These are phyloP conservation scores for Cactoblastis cactorum DNA, from an alignment of 2,888 invertebrate species.

Conservation along the genomic window DNA sequence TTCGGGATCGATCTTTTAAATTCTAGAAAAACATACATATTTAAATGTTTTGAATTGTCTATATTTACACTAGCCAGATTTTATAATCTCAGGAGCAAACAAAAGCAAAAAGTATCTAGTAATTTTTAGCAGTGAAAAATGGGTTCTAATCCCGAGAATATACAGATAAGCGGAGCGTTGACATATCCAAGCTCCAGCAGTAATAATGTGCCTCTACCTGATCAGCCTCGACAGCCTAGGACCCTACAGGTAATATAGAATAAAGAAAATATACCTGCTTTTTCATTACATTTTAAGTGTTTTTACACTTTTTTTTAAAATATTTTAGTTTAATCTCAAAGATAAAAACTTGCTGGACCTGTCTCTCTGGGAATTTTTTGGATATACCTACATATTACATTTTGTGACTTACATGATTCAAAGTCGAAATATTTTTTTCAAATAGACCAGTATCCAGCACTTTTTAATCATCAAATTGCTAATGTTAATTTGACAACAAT, in stretches of 20 bases:
- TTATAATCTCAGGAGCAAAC: too few species aligned
- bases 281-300: too few species aligned
- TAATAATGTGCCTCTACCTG: slow-evolving; percentile 28
- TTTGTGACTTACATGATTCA: too few species aligned
- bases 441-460: too few species aligned
- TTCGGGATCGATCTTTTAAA: neutral
- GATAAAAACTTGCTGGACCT: too few species aligned
- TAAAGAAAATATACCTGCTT: too few species aligned
- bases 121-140: slow-evolving; percentile 27
- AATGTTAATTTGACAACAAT: too few species aligned
- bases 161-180: slow-evolving; percentile 41
- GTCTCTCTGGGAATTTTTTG: too few species aligned
- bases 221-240: slow-evolving; percentile 56
- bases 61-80: neutral
- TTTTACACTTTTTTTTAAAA: slow-evolving; percentile 1
- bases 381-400: neutral
- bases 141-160: slow-evolving; percentile 42
- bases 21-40: neutral
- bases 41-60: too few species aligned
- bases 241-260: slow-evolving; percentile 67
- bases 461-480: too few species aligned
- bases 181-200: slow-evolving; percentile 37
- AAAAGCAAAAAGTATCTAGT: too few species aligned
- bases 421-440: too few species aligned
- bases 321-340: neutral